Evolutionary conservation across 2,113 vertebrate genomes (phyloP), one percentile per base, ranked within the genome.

Genomic region (Gnathonemus echidnorhynchus): DNA sequence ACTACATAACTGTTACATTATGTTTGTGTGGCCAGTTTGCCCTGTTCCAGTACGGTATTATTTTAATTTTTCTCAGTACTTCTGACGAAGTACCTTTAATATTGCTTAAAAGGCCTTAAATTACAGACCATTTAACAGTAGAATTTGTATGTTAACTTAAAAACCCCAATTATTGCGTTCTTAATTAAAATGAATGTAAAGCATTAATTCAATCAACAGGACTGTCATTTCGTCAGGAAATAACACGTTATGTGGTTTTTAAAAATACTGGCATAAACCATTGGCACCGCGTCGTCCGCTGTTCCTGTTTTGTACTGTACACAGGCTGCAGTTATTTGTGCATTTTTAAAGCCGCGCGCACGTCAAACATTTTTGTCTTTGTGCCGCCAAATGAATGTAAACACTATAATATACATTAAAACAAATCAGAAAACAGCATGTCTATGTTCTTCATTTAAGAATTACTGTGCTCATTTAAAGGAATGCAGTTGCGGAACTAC

Each of bases 341-440:
- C 19, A 46, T 89, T 85, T 89, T 74, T 50, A 45, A 85, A 83
- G 56, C 50, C 56, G 52, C 42, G 21, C 9, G 9, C 48, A 50
- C 77, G 49, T 89, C 31, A 49, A 53, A 49, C 24, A 52, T 83
- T 66, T 85, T 50, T 46, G 1, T 66, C 10, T 49, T 50, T 52
- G 77, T 90, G 77, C 42, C 3, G 21, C 46, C 53, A 86, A 13
- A 49, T 89, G 90, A 90, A 86, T 90, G 80, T 90, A 86, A 48
- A 86, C 31, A 42, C 80, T 89, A 31, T 13, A 39, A 87, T 10
- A 62, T 15, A 27, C 74, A 88, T 85, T 85, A 49, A 90, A 90
- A 42, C n/a, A 83, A 4, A 58, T 39, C 35, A 80, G 17, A 80
- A 42, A 80, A 80, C 5, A 42, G 17, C n/a, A 42, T 42, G 17